Base-by-base conservation (phyloP, 1,140 invertebrate species). In the Drosophila melanica region DNA sequence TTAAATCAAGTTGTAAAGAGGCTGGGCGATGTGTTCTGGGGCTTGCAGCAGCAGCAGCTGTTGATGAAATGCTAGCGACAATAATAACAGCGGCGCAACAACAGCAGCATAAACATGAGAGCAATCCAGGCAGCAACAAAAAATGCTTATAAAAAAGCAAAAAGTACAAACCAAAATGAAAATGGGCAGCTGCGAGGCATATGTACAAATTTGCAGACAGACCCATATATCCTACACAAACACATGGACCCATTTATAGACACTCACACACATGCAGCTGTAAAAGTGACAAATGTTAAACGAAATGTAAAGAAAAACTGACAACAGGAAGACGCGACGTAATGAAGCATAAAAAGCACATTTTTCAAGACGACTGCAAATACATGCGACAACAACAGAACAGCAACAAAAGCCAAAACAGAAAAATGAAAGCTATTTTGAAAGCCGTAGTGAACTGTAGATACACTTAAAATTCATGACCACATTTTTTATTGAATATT, bases 221-320 rank as follows among this genome's bases (percentile, higher is more conserved):
- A 44, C 23, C 18, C 37, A 42, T 37, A 59, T 59, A 67, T 39
- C 18, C 27, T 20, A 53, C 16, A 47, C 50, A 53, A 37, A 23
- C 14, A 33, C 23, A 35, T 16, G 23, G 10, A 57, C 57, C 16
- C 53, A 53, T 42, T 33, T 50, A 71, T 30, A 64, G 47, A 50
- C 30, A 30, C 59, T 54, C 53, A 39, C 39, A 44, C 70, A 81
- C 64, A 81, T 78, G 66, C 75, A 62, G 78, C 82, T 87, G 89
- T 87, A 87, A 87, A 87, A 87, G 82, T 89, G 82, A 87, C 84
- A 87, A 87, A 87, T 87, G 82, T 87, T 87, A 89, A 87, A 87
- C 84, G 82, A 87, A 89, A 87, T 89, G 82, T 79, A 89, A 87
- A 82, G 79, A 89, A 89, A 87, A 87, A 87, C 76, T 87, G 82